Conservation (phyloP, 2,113 vertebrate species). For the Bubalus kerabau region DNA sequence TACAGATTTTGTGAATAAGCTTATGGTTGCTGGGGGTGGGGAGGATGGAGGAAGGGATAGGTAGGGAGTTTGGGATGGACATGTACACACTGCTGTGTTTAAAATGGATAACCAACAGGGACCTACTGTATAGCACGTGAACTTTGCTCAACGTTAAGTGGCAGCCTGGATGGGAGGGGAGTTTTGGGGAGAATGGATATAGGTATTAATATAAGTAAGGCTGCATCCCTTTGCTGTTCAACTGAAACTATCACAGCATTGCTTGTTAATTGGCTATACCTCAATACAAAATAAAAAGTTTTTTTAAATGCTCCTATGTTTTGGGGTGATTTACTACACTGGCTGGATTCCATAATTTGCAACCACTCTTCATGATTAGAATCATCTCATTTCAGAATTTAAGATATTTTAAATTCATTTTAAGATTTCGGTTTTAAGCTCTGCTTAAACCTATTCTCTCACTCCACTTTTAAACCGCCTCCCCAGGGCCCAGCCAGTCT, state of each 20-base stretch:
- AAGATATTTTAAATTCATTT: not conserved
- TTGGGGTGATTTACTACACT: not conserved
- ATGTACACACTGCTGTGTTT: not conserved
- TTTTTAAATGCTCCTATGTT: not conserved
- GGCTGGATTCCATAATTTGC: not conserved
- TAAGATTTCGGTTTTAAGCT: not conserved
- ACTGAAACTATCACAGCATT: not conserved
- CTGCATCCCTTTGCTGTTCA: not conserved
- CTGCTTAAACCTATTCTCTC: not conserved
- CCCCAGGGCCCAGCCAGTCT: accelerated
- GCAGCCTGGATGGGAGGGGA: not conserved
- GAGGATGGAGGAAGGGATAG: not conserved
- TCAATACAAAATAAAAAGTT: not conserved
- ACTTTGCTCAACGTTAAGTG: not conserved
- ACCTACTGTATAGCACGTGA: not conserved
- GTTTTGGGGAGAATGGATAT: not conserved
- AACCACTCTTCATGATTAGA: not conserved
- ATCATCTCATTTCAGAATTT: not conserved
- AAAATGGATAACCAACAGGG: not conserved
- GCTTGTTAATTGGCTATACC: not conserved
- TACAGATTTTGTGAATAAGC: not conserved
- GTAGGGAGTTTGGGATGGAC: not conserved
- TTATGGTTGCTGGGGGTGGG: not conserved
- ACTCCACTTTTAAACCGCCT: not conserved
- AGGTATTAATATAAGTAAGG: not conserved